Percentiles rank a stretch among this genome's conserved stretches.
Conservation (phyloP, 2,888 invertebrate genomes). For the Trachelus stipa region DNA sequence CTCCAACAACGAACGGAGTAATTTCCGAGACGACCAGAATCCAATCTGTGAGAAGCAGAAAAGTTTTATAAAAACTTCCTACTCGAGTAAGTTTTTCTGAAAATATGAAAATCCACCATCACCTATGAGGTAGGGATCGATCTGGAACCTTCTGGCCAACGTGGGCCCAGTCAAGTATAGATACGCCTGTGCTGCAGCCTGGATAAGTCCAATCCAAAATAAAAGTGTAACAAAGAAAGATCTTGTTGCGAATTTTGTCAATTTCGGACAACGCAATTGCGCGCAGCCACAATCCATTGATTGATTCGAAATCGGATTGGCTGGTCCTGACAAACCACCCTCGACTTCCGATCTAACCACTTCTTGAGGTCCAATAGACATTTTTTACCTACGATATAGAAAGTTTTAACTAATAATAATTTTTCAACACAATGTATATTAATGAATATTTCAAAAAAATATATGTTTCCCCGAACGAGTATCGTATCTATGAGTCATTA, state of each 20-base stretch:
- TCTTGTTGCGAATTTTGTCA: conserved; percentile 60
- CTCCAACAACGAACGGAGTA: conserved; percentile 69
- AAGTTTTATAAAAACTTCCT: background rate
- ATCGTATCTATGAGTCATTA: background rate
- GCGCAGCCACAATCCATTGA: conserved; percentile 62
- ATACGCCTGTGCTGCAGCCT: conserved; percentile 56
- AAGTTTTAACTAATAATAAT: background rate
- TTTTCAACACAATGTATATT: background rate
- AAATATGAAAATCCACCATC: background rate
- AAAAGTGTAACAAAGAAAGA: conserved; percentile 52
- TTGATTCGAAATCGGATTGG: conserved; percentile 57
- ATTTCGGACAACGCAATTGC: conserved; percentile 54
- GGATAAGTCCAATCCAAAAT: conserved; percentile 55
- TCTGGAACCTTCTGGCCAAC: conserved; percentile 56
- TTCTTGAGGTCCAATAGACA: conserved; percentile 57
- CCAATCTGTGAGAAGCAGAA: conserved; percentile 69
- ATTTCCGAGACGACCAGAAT: conserved; percentile 70
- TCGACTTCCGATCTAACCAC: conserved; percentile 56
- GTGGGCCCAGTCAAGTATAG: conserved; percentile 51
- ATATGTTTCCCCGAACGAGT: background rate
- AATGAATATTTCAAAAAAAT: background rate
- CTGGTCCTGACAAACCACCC: conserved; percentile 56
- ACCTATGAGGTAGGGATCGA: conserved; percentile 57
- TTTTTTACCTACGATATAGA: conserved; percentile 20
- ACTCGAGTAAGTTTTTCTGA: background rate